A percentile compares a stretch with the other conserved stretches of the same genome.
Conservation (phyloP, 2,113 vertebrate genomes). For the Sus scrofa region DNA sequence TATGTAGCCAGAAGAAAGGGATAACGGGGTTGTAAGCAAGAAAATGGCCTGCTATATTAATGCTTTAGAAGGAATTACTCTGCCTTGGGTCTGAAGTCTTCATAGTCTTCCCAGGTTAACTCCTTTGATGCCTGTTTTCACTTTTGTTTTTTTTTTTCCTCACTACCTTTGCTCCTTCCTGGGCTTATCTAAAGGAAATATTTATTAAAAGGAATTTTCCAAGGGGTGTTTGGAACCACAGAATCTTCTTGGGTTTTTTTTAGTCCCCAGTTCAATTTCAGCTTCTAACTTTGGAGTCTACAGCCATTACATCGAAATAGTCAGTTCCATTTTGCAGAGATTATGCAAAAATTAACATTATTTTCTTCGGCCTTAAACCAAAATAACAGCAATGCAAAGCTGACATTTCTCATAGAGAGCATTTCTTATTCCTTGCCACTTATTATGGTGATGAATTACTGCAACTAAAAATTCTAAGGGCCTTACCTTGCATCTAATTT, state of each 20-base stretch:
- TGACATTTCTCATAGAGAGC: not conserved
- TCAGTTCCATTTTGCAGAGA: constrained; percentile 13
- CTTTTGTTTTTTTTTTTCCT: constrained; percentile 15
- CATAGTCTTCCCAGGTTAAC: not conserved
- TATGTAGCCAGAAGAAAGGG: not conserved
- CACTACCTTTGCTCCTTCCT: not conserved
- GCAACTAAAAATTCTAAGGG: not conserved
- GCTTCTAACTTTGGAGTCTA: not conserved
- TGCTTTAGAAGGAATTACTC: not conserved
- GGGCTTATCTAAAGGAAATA: not conserved
- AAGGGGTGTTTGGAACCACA: not conserved
- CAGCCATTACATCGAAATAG: constrained; percentile 32
- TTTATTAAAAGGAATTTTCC: constrained; percentile 49
- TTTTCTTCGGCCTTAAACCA: constrained; percentile 57
- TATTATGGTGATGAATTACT: constrained; percentile 35
- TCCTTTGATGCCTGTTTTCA: not conserved
- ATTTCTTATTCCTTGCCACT: not conserved
- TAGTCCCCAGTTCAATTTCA: not conserved
- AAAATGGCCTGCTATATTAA: not conserved
- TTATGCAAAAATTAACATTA: constrained; percentile 17
- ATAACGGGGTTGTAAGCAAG: not conserved
- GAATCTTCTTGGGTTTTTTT: not conserved
- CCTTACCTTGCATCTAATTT: not conserved
- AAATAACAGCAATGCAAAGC: constrained; percentile 45
- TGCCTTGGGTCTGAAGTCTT: not conserved